A percentile compares a stretch with the other conserved stretches of the same genome.
These are phyloP conservation scores for Tenthredo livida DNA, from an alignment of 2,888 invertebrate genomes.

Conservation along the genomic window DNA sequence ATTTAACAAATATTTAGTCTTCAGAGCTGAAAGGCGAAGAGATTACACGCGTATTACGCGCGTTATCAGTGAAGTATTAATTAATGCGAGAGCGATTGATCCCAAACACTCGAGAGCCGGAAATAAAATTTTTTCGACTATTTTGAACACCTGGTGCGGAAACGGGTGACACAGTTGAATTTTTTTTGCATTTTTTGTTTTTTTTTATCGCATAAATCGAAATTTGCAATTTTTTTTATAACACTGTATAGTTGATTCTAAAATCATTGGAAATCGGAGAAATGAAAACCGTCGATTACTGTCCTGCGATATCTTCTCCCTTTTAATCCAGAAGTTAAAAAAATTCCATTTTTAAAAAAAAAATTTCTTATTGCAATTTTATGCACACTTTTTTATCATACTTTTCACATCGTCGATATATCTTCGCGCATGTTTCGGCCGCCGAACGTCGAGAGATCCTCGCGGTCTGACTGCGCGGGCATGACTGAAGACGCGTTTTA, in stretches of 20 bases:
- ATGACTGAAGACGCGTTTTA: conserved; percentile 39
- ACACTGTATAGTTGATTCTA: not conserved
- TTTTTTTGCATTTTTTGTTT: not conserved
- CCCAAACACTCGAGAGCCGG: not conserved
- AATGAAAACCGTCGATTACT: not conserved
- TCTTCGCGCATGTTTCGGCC: not conserved
- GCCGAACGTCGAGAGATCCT: conserved; percentile 26
- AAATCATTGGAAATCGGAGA: not conserved
- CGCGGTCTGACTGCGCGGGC: conserved; percentile 42
- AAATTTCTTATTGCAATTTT: not conserved
- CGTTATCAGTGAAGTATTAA: conserved; percentile 1
- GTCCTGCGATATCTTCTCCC: too few relatives aligned
- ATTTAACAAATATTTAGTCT: conserved; percentile 18
- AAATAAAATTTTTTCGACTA: not conserved
- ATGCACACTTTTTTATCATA: not conserved
- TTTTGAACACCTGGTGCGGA: not conserved
- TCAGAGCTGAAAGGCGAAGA: not conserved
- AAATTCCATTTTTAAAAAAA: too few relatives aligned
- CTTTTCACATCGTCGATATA: not conserved
- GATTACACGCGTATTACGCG: not conserved
- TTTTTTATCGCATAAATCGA: not conserved
- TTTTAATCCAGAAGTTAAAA: too few relatives aligned
- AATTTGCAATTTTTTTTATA: not conserved
- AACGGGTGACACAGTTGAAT: not conserved
- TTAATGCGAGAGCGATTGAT: not conserved